These are phyloP conservation scores for Alviniconcha marisindica DNA, from an alignment of 1,140 invertebrate species.

Conservation along the genomic window DNA sequence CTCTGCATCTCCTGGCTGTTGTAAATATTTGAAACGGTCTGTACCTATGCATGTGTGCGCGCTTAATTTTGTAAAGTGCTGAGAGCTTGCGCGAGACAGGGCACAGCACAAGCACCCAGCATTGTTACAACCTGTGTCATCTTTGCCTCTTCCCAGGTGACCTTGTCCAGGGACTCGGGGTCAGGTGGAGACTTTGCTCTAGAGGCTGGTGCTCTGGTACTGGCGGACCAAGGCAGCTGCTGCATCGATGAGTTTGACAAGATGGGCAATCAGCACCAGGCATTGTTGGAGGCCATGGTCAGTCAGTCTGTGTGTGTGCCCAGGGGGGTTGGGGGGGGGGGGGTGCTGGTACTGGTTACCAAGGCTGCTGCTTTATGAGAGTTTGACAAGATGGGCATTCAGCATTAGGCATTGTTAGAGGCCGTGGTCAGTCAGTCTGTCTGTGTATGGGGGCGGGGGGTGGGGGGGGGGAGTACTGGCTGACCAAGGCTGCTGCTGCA, in stretches of 20 bases:
- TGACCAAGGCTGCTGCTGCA: conserved; percentile 92
- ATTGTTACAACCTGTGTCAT: too few relatives aligned
- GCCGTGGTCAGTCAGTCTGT: too few relatives aligned
- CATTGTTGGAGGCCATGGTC: conserved; percentile 92
- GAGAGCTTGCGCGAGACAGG: too few relatives aligned
- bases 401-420: neutral
- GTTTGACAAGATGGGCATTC: too few relatives aligned
- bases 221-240: conserved; percentile 88
- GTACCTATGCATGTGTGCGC: neutral
- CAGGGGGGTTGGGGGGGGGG: neutral
- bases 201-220: conserved; percentile 86
- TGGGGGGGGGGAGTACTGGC: too few relatives aligned
- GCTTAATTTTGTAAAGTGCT: neutral
- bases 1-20: too few relatives aligned
- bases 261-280: conserved; percentile 89
- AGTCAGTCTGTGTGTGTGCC: neutral
- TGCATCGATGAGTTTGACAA: conserved; percentile 98
- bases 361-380: neutral
- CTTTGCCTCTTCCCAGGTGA: conserved; percentile 73
- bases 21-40: neutral
- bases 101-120: too few relatives aligned
- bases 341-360: neutral
- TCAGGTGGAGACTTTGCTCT: conserved; percentile 87
- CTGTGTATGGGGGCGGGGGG: too few relatives aligned
- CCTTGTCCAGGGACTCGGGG: conserved; percentile 85